Percentiles rank a stretch among this genome's conserved stretches.
Conservation (phyloP, 23 tunicate genomes). For the Halocynthia aurantium region DNA sequence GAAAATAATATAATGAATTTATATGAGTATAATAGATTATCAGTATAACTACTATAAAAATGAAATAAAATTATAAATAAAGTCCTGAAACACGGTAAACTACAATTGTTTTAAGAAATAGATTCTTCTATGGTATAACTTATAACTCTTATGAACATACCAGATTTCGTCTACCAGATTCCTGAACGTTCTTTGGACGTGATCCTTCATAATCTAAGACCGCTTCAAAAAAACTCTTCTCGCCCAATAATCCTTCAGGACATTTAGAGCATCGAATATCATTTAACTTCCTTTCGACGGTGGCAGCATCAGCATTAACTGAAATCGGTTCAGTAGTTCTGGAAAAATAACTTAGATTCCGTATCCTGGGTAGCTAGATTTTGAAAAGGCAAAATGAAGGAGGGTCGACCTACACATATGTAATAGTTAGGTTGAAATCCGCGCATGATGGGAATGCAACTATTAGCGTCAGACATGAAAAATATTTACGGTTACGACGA, state of each 20-base stretch:
- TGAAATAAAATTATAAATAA: too few species aligned
- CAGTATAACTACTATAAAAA: too few species aligned
- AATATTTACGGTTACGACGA: too few species aligned
- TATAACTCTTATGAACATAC: neutral
- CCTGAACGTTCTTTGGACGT: neutral
- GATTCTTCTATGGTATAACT: too few species aligned
- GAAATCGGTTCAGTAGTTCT: conserved; percentile 20
- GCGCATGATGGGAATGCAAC: neutral
- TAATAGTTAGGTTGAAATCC: neutral
- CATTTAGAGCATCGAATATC: conserved; percentile 49
- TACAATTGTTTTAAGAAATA: too few species aligned
- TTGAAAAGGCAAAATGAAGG: neutral
- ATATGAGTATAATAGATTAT: too few species aligned
- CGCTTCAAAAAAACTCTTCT: conserved; percentile 1
- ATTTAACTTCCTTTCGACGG: conserved; percentile 31
- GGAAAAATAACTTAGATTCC: neutral
- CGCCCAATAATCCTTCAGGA: conserved; percentile 25
- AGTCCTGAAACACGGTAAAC: too few species aligned
- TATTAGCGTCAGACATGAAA: neutral
- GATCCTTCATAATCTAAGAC: conserved; percentile 1
- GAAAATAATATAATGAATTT: neutral
- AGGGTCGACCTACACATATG: neutral
- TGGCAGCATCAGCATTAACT: conserved; percentile 31
- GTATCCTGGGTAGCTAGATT: neutral
- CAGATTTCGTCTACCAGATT: neutral